Conservation (phyloP, 2,888 invertebrate genomes). For the Eupithecia insigniata region DNA sequence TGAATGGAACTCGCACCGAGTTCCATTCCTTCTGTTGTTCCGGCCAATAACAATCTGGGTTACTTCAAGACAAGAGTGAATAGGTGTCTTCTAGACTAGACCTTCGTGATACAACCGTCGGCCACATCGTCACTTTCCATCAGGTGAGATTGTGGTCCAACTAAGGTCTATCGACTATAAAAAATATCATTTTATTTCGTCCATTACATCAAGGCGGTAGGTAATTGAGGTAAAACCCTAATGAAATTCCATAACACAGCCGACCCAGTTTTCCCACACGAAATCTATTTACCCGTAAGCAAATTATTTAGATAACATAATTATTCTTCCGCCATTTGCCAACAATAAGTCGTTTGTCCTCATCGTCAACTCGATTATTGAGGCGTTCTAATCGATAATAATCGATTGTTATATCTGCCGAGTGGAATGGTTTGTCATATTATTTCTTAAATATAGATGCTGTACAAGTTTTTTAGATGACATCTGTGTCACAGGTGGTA, state of each 20-base stretch:
- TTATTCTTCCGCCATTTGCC: constrained; percentile 63
- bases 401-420: constrained; percentile 52
- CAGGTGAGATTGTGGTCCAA: too few species aligned
- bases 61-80: too few species aligned
- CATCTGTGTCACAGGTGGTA: constrained; percentile 18
- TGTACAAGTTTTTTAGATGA: constrained; percentile 4
- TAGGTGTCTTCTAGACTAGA: too few species aligned
- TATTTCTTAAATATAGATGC: constrained; percentile 11
- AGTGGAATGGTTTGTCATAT: constrained; percentile 31
- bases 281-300: constrained; percentile 50
- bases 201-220: too few species aligned
- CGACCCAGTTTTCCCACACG: constrained; percentile 48
- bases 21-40: too few species aligned
- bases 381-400: constrained; percentile 62
- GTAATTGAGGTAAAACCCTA: background rate
- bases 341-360: constrained; percentile 43
- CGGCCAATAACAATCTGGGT: too few species aligned
- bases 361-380: constrained; percentile 54
- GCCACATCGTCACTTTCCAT: too few species aligned
- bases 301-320: constrained; percentile 65
- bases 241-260: background rate
- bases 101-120: too few species aligned
- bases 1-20: too few species aligned
- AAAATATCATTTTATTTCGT: too few species aligned
- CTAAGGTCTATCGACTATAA: too few species aligned